Evolutionary conservation across 2,113 vertebrate species (phyloP), one percentile per base, ranked within the genome.

Genomic region (Gallinago jamesoni): DNA sequence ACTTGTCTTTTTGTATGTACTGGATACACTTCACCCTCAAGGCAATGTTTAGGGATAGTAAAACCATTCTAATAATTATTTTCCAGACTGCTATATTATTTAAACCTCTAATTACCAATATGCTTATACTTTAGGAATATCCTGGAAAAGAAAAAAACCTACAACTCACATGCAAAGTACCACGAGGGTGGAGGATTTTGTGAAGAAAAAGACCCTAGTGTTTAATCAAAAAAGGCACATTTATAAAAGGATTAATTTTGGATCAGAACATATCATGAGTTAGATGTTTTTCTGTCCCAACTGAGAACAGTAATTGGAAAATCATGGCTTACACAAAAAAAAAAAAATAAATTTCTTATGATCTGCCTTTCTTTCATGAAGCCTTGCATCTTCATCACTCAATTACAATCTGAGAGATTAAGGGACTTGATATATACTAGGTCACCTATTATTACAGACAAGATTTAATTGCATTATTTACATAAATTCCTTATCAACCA

Each of bases 271-370:
- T 53, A 95, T 27, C 37, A 81, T 2, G 5, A 96, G 70, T 94
- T 86, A 95, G 91, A 96, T 68, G 53, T 70, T 75, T 91, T 92
- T 96, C 93, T 94, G 39, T 97, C 92, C 95, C 94, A 97, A 86
- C 95, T 96, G 95, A 96, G 95, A 96, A 55, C 1, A 89, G 72
- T 98, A 98, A 98, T 98, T 98, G 97, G 96, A 98, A 98, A 97
- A 97, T 96, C 92, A 96, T 47, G 68, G 89, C 96, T 96, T 93
- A 96, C 90, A 95, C 30, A 80, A 83, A 60, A 94, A 80, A 83
- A 60, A 94, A 78, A 84, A 77, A 31, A 96, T 96, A 97, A 97
- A 94, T 92, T 95, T 74, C 96, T 80, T 93, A 64, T 97, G 92
- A 97, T 97, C 81, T 95, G 39, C 59, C 45, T 89, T 87, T 88